These are phyloP conservation scores for Dioctria linearis DNA, from an alignment of 2,888 invertebrate genomes.

Conservation along the genomic window DNA sequence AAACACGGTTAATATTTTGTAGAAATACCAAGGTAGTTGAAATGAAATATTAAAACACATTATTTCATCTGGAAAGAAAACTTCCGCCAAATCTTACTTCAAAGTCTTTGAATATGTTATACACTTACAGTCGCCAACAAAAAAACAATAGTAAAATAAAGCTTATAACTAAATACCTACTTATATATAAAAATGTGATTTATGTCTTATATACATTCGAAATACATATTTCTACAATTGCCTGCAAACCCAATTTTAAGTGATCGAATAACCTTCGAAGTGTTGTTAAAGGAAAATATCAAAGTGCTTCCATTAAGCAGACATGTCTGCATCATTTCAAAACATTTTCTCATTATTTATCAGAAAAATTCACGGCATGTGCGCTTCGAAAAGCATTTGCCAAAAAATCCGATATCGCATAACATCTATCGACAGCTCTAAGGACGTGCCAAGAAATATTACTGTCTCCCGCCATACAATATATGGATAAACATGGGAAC, in stretches of 20 bases:
- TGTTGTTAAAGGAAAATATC: neutral
- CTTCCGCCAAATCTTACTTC: neutral
- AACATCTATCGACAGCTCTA: conserved; percentile 8
- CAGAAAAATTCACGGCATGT: conserved; percentile 29
- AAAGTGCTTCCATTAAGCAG: conserved; percentile 1
- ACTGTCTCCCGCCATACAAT: neutral
- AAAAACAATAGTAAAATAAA: neutral
- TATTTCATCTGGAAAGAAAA: too few relatives aligned
- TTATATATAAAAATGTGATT: neutral
- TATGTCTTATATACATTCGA: neutral
- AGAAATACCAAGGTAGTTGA: too few relatives aligned
- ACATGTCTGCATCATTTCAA: conserved; percentile 5
- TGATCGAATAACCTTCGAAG: neutral
- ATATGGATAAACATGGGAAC: too few relatives aligned
- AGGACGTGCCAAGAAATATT: conserved; percentile 19
- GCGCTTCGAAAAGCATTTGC: conserved; percentile 1
- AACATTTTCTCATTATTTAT: conserved; percentile 28
- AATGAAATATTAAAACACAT: too few relatives aligned
- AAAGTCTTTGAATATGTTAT: neutral
- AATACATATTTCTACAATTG: neutral
- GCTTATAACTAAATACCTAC: neutral
- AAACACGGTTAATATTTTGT: too few relatives aligned
- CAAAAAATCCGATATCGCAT: conserved; percentile 26
- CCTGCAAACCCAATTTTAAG: neutral
- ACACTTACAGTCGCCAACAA: neutral